Percentiles rank a stretch among this genome's conserved stretches.
Conservation (phyloP, 2,797 vertebrate species). For the Aeoliscus strigatus region DNA sequence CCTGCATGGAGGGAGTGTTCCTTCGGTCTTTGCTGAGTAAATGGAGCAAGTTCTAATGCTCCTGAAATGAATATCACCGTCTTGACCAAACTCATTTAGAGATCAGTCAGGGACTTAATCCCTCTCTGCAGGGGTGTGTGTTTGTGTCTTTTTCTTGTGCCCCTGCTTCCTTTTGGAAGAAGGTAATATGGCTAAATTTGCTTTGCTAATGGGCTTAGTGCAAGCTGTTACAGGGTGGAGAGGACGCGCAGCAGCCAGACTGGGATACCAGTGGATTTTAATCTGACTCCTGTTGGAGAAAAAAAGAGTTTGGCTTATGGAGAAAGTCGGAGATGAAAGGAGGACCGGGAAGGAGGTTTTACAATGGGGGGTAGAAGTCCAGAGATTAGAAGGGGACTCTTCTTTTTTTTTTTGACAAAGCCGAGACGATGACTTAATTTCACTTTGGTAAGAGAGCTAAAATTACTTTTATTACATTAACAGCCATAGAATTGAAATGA, state of each 20-base stretch:
- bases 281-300: conserved; percentile 64
- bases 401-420: conserved; percentile 9
- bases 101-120: conserved; percentile 78
- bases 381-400: conserved; percentile 15
- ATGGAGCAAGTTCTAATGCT: conserved; percentile 75
- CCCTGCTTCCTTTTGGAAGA: conserved; percentile 68
- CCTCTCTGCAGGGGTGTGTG: conserved; percentile 62
- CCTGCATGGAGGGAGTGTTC: conserved; percentile 27
- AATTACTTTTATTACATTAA: background rate
- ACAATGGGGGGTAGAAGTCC: conserved; percentile 35
- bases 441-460: conserved; percentile 4
- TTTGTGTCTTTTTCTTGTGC: conserved; percentile 65
- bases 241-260: conserved; percentile 52
- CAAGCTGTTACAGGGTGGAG: conserved; percentile 79
- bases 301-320: conserved; percentile 55
- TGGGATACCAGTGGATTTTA: conserved; percentile 55
- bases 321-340: conserved; percentile 66
- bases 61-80: conserved; percentile 78
- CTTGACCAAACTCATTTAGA: conserved; percentile 83
- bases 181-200: conserved; percentile 80
- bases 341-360: conserved; percentile 45
- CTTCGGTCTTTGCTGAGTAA: conserved; percentile 62
- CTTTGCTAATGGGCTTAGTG: conserved; percentile 79
- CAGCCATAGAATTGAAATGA: background rate
- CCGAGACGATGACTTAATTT: conserved; percentile 61